Evolutionary conservation across 2,797 vertebrate species (phyloP), one percentile per base, ranked within the genome.

Genomic region (Mus spretus): DNA sequence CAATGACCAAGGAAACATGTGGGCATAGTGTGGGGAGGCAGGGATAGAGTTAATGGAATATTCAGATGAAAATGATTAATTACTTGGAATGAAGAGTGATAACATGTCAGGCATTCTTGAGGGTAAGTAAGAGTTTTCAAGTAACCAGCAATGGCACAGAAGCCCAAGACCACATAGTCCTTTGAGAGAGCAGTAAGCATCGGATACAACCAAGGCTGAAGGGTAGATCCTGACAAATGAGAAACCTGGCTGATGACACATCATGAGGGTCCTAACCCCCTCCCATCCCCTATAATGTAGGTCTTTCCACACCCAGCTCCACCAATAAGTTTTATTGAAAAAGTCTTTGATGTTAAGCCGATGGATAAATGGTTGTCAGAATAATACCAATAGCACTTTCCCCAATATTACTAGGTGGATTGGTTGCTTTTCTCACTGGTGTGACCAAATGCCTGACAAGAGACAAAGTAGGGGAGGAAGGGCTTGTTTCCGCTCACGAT

Each of bases 361-460:
- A 61, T 83, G 15, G 1, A 63, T 47, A 84, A 55, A 77, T 93
- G 80, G 83, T n/a, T 81, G 65, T 83, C 61, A 92, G 89, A 61
- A 79, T 92, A 67, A 83, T 14, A 79, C 14, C 19, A 92, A 37
- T 20, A 82, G 61, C 31, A 57, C 47, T 70, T 92, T 93, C 93
- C 77, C 34, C 61, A 47, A 80, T 81, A 65, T 53, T 31, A 26
- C 1, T 26, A 40, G 57, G 72, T 34, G 37, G 3, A 34, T 44
- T 75, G 10, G 40, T 88, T 75, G 44, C 72, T 77, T 34, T 47
- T 47, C 55, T 44, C 17, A 75, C 10, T 37, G 26, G 28, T 77
- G 53, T 77, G 17, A 15, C 17, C 86, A 40, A 61, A 59, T 61
- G 26, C 14, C 13, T 28, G 50, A 31, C 24, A 61, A 47, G 37